Percentiles rank a stretch among this genome's conserved stretches.
Evolutionary conservation across 2,888 invertebrate species (phyloP).

Genomic region (Rotaria magnacalcarata): DNA sequence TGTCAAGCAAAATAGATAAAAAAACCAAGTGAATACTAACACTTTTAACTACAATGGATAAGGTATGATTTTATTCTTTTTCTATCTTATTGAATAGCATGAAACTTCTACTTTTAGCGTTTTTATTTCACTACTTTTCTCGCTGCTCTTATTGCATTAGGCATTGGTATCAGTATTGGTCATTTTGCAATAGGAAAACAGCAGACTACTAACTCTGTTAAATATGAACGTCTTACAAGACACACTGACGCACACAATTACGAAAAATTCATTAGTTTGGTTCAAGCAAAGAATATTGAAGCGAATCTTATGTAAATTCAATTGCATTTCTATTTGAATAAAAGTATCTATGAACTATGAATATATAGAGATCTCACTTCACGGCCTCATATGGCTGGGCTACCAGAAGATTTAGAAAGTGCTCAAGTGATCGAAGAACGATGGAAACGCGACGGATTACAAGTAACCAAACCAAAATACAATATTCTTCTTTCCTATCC

Average conservation of each 20-base stretch:
- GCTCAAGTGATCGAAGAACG: background rate
- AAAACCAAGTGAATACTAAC: no score
- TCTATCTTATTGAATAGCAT: no score
- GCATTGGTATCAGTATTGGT: background rate
- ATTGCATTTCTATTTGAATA: background rate
- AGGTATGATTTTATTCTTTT: no score
- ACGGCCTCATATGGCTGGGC: slow-evolving; percentile 18
- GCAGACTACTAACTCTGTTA: background rate
- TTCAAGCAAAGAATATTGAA: background rate
- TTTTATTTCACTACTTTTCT: no score
- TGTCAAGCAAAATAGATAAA: no score
- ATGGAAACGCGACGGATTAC: background rate
- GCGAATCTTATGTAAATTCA: background rate
- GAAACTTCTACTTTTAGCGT: no score
- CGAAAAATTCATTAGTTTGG: background rate
- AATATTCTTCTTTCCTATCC: slow-evolving; percentile 32
- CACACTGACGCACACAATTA: background rate
- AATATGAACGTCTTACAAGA: background rate
- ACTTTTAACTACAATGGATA: no score
- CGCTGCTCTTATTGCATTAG: background rate
- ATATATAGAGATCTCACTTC: slow-evolving; percentile 1
- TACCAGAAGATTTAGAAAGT: slow-evolving; percentile 24
- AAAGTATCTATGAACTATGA: background rate
- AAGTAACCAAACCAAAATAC: background rate
- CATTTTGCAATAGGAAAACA: slow-evolving; percentile 1